Evolutionary conservation across 2,113 vertebrate species (phyloP).

Genomic region (Solea senegalensis): DNA sequence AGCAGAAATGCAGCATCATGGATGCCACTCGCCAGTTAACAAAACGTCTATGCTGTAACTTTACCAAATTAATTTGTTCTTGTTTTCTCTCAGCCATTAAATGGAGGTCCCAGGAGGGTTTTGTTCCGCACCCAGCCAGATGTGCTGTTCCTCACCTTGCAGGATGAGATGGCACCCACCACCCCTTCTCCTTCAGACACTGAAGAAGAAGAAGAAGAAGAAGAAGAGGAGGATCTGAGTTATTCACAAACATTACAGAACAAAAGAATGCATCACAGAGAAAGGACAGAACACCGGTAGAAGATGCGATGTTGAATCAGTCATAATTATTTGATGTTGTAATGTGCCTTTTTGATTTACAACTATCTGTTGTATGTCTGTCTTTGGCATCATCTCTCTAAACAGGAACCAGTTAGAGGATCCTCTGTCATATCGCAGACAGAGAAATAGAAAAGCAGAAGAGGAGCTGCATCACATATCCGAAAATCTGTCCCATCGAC

Average conservation of each 20-base stretch:
- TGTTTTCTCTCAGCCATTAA: conserved; percentile 47
- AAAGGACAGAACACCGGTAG: conserved; percentile 37
- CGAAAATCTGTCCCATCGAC: conserved; percentile 85
- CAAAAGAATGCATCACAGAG: conserved; percentile 4
- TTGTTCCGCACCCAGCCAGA: conserved; percentile 82
- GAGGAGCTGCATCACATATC: conserved; percentile 86
- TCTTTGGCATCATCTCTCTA: background rate
- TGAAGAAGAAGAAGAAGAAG: conserved; percentile 57
- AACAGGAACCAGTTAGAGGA: conserved; percentile 46
- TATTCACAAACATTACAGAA: conserved; percentile 1
- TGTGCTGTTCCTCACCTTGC: conserved; percentile 72
- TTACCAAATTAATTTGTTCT: background rate
- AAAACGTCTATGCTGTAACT: background rate
- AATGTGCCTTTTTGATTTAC: background rate
- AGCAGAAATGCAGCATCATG: no score
- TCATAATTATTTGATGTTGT: background rate
- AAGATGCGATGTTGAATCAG: background rate
- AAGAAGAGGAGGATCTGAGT: conserved; percentile 32
- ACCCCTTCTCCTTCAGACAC: conserved; percentile 41
- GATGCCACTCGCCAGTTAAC: background rate
- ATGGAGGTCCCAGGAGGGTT: conserved; percentile 70
- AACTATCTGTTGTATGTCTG: background rate
- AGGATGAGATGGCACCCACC: conserved; percentile 39
- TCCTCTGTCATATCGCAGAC: conserved; percentile 68
- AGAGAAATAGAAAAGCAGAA: conserved; percentile 78